These are phyloP conservation scores for Eublepharis macularius DNA, from an alignment of 2,113 vertebrate genomes.

Conservation along the genomic window DNA sequence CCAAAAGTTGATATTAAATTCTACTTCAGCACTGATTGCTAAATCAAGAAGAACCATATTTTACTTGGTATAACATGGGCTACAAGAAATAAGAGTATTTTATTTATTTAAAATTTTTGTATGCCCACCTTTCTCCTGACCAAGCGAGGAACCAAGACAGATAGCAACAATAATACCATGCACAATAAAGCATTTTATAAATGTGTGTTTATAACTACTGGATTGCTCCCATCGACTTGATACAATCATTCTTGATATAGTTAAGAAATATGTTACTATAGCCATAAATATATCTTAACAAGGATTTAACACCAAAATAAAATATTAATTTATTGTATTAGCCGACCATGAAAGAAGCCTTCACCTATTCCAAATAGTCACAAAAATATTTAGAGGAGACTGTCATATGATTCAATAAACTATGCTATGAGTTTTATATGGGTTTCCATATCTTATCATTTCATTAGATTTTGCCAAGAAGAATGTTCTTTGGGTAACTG, in stretches of 20 bases:
- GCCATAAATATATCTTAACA: not conserved
- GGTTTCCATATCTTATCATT: not conserved
- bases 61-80: not conserved
- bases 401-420: not conserved
- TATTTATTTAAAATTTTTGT: not conserved
- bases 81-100: not conserved
- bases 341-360: constrained; percentile 2
- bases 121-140: too few species aligned
- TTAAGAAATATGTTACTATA: not conserved
- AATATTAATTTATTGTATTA: constrained; percentile 16
- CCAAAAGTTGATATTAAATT: not conserved
- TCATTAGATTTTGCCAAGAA: not conserved
- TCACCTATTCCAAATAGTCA: constrained; percentile 7
- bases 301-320: constrained; percentile 8
- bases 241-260: not conserved
- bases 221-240: not conserved
- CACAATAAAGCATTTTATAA: too few species aligned
- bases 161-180: too few species aligned
- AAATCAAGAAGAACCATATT: not conserved
- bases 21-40: not conserved
- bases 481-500: too few species aligned
- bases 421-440: not conserved
- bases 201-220: not conserved
- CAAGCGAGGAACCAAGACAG: too few species aligned
- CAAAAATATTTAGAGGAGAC: not conserved